Base-by-base conservation (phyloP, 2,797 vertebrate genomes). In the Sebastes jordani region DNA sequence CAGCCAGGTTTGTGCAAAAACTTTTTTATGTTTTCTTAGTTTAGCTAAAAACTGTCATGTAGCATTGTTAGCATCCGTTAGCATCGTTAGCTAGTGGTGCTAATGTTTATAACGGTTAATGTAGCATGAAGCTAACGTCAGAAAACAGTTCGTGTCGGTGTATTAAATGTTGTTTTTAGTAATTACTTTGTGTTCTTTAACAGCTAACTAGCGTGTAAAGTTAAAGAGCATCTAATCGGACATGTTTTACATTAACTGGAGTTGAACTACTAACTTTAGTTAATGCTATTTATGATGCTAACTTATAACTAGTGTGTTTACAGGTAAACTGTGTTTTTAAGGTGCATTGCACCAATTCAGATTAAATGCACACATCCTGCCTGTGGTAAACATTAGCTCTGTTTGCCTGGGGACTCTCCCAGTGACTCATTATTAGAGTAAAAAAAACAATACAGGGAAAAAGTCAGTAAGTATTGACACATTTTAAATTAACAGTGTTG, bases 1-100 rank as follows among this genome's bases (percentile, higher is more conserved):
- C 72, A 99, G 97, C 73, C 98, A 99, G 98, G 98, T 99, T 94
- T 90, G 96, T 90, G 96, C 55, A 38, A 84, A 95, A 94, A 60
- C 59, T 36, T 63, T 63, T 38, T 38, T 36, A 36, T 36, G 86
- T 90, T 93, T 90, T 88, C 36, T 73, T 82, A 36, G 36, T 65
- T 11, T 6, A 5, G 76, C 79, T 85, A 87, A 62, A 71, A 64
- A 85, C 85, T 93, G 79, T 81, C 83, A 88, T 56, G 83, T 64
- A 92, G 89, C 90, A 4, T 38, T 38, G 89, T 74, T 93, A 92
- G 88, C 86, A 23, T 58, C 10, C 9, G 2, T 76, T 94, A 95
- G 92, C 95, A 74, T 54, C 1, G 5, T 6, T 7, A 71, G 92
- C 93, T 89, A 69, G 27, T 18, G 64, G 18, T 36, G 78, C 61